Evolutionary conservation across 2,113 vertebrate species (phyloP).

Genomic region (Gambusia affinis): DNA sequence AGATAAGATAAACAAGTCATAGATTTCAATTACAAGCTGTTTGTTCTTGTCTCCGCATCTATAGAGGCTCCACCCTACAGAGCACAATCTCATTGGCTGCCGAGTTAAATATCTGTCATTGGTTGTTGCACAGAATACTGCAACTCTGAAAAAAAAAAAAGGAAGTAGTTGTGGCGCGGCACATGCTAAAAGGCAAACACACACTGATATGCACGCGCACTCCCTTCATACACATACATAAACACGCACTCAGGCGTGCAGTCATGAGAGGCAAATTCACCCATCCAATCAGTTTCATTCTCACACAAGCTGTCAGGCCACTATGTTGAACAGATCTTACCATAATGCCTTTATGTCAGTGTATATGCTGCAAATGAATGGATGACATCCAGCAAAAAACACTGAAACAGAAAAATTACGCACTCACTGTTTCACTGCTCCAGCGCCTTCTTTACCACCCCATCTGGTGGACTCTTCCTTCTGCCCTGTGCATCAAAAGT

Average conservation of each 20-base stretch:
- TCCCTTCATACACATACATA: conserved; percentile 26
- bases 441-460: conserved; percentile 19
- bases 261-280: conserved; percentile 57
- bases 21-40: conserved; percentile 77
- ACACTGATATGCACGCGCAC: conserved; percentile 49
- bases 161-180: conserved; percentile 67
- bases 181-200: conserved; percentile 76
- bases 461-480: conserved; percentile 16
- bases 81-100: conserved; percentile 77
- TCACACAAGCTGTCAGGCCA: conserved; percentile 69
- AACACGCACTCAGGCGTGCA: conserved; percentile 49
- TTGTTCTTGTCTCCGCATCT: conserved; percentile 68
- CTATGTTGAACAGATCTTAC: conserved; percentile 74
- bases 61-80: conserved; percentile 52
- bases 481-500: conserved; percentile 4
- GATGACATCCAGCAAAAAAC: conserved; percentile 70
- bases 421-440: conserved; percentile 38
- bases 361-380: conserved; percentile 72
- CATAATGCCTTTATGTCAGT: conserved; percentile 69
- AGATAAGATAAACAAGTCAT: conserved; percentile 80
- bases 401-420: conserved; percentile 52
- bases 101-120: conserved; percentile 71
- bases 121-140: conserved; percentile 62
- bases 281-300: conserved; percentile 71
- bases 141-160: conserved; percentile 58